Conservation (phyloP, 2,888 invertebrate species). For the Poecilus cupreus region DNA sequence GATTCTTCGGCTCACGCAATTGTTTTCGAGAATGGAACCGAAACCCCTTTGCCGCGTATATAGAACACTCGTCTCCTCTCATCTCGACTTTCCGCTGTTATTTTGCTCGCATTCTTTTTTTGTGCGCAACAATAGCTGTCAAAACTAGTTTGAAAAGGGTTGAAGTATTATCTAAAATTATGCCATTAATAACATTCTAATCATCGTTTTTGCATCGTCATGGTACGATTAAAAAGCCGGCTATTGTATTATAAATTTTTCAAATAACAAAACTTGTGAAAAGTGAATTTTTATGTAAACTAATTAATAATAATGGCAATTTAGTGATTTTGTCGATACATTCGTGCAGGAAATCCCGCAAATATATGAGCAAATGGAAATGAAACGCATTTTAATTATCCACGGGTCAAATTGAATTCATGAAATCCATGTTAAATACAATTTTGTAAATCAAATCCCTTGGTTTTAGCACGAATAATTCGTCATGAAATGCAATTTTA, state of each 20-base stretch:
- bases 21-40: slow-evolving; percentile 27
- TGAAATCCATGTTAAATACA: slow-evolving; percentile 9
- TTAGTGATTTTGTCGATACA: slow-evolving; percentile 10
- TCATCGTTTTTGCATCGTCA: slow-evolving; percentile 48
- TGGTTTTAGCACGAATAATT: background rate
- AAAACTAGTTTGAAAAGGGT: slow-evolving; percentile 58
- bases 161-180: slow-evolving; percentile 49
- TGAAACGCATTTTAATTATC: slow-evolving; percentile 6
- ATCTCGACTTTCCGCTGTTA: slow-evolving; percentile 34
- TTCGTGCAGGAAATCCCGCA: background rate
- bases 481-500: background rate
- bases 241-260: slow-evolving; percentile 33
- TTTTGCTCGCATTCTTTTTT: slow-evolving; percentile 34
- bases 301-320: slow-evolving; percentile 18
- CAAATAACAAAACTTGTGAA: slow-evolving; percentile 44
- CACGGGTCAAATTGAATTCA: background rate
- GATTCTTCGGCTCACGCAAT: slow-evolving; percentile 43
- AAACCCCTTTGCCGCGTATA: background rate
- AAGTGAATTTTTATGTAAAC: slow-evolving; percentile 38
- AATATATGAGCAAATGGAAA: background rate
- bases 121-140: slow-evolving; percentile 47
- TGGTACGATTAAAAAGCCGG: slow-evolving; percentile 32
- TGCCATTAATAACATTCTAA: slow-evolving; percentile 54
- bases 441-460: background rate
- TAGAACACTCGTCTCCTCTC: background rate